Conservation (phyloP, 2,888 invertebrate species). For the Rotaria sp. region DNA sequence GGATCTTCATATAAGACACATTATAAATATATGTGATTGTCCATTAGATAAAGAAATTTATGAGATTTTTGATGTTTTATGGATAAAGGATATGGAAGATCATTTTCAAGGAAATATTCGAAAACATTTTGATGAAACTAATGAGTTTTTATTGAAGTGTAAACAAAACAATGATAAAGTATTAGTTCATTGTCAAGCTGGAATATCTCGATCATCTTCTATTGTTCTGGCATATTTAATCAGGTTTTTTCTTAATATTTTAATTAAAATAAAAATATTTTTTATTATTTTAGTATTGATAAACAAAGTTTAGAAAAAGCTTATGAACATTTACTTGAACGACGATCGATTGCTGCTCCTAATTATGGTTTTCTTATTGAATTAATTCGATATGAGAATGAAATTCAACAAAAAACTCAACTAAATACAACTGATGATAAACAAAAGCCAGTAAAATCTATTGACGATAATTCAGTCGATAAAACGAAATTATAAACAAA, state of each 20-base stretch:
- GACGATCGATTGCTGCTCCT: neutral
- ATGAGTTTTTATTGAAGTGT: neutral
- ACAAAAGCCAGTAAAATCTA: too few relatives aligned
- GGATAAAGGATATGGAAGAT: neutral
- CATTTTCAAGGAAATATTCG: neutral
- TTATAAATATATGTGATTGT: neutral
- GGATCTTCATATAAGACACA: neutral
- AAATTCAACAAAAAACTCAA: neutral
- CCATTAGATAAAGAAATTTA: neutral
- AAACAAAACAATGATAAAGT: neutral
- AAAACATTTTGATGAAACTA: neutral
- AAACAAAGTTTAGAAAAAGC: neutral
- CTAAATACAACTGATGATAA: too few relatives aligned
- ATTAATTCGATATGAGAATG: slow-evolving; percentile 7
- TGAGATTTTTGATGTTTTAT: neutral
- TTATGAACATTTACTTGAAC: neutral
- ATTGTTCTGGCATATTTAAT: neutral
- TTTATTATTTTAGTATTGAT: neutral
- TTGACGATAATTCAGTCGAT: too few relatives aligned
- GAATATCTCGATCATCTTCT: neutral
- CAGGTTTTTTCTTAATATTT: neutral
- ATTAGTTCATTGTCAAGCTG: slow-evolving; percentile 3
- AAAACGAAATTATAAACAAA: too few relatives aligned
- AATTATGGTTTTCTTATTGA: slow-evolving; percentile 8
- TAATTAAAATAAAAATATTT: neutral